Evolutionary conservation across 2,888 invertebrate genomes (phyloP), one percentile per base, ranked within the genome.

Genomic region (Eumerus sabulonum): DNA sequence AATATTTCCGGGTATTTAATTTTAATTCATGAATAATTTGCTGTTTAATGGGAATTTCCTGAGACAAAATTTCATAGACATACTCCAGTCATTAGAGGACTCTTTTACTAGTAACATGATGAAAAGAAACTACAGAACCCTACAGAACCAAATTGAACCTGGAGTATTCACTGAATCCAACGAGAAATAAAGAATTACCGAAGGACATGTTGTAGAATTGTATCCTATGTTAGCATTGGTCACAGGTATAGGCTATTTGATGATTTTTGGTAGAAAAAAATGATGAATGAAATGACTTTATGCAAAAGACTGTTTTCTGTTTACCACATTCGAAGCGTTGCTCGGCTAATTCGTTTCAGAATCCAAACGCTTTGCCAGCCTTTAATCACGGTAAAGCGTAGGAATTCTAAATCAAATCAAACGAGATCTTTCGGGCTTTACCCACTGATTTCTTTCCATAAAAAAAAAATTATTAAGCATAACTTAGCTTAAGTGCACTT

Each of bases 361-460:
- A 95, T 95, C 95, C 95, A 94, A 95, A 96, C 95, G 95, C 95
- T 95, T 96, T 96, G 94, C 95, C 95, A 92, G 91, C 89, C 86
- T 84, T 84, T 84, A 89, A 85, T 89, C 90, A 93, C 93, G 95
- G 95, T 95, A 95, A 96, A 95, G 95, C 95, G 95, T 95, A 95
- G 95, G 95, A 95, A 96, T 96, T 96, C 95, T 96, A 96, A 96
- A 95, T 90, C 94, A 90, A 92, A 93, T 91, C 90, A 88, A 84
- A 84, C 83, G 82, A 82, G 76, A 73, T 62, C 38, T 19, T 45
- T 27, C 4, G 11, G 2, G 2, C 27, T 4, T 27, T 7, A 4
- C 7, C 7, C 7, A 27, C 27, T 27, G 7, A 27, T 4, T 4
- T 27, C 2, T 27, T 27, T 7, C n/a, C n/a, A n/a, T 27, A 7